A percentile compares a stretch with the other conserved stretches of the same genome.
These are phyloP conservation scores for Malurus alboscapulatus DNA, from an alignment of 2,113 vertebrate species.

Conservation along the genomic window DNA sequence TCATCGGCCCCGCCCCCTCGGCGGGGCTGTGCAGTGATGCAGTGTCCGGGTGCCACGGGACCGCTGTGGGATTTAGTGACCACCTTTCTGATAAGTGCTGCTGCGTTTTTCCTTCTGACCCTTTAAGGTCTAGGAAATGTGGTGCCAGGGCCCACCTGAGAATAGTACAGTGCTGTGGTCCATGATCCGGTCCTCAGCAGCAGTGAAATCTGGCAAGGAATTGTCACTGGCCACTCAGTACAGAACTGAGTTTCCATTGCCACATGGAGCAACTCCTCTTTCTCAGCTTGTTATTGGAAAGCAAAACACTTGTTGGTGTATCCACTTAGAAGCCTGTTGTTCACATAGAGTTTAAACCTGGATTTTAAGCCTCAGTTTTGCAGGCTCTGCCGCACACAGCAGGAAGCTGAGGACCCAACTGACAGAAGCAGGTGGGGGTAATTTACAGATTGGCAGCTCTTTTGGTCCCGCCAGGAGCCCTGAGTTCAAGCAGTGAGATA, in stretches of 20 bases:
- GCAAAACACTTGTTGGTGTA: neutral
- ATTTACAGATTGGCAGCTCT: neutral
- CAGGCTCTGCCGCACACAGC: neutral
- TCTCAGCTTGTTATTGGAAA: neutral
- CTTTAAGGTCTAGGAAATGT: neutral
- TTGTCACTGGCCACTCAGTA: rapidly evolving
- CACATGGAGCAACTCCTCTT: neutral
- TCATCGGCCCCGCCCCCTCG: too few species aligned
- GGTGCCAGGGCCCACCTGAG: neutral
- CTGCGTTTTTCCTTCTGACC: neutral
- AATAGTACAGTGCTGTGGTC: neutral
- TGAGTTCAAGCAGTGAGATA: neutral
- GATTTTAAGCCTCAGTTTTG: neutral
- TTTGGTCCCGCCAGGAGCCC: neutral
- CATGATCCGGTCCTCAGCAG: rapidly evolving
- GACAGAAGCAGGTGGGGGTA: neutral
- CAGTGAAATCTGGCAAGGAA: neutral
- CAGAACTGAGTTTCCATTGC: neutral
- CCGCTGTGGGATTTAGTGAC: rapidly evolving
- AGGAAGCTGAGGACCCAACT: neutral
- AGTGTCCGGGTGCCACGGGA: rapidly evolving
- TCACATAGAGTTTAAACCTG: neutral
- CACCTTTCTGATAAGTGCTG: rapidly evolving
- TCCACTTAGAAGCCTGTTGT: neutral
- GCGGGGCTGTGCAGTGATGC: neutral